Base-by-base conservation (phyloP, 2,888 invertebrate species). In the Tethea ocularis region DNA sequence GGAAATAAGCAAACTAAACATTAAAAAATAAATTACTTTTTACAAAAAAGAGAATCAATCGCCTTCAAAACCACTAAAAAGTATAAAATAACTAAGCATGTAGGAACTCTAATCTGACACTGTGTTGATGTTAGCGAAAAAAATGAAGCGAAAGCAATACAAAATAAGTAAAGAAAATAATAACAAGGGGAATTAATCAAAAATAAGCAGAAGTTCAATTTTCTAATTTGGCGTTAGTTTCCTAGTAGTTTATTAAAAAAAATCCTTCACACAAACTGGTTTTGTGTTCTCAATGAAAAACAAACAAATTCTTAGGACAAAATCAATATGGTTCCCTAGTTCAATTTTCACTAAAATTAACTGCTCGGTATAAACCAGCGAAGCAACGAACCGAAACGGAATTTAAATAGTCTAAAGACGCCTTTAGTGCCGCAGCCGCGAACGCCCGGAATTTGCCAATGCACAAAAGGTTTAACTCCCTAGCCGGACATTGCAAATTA, bases 331-430 rank as follows among this genome's bases (percentile, higher is more conserved):
- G 74, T 71, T 74, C 78, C 82, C 75, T 71, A 77, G 78, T 84
- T 85, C 86, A 92, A 91, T 90, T 93, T 89, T 84, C 83, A 78
- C 83, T 82, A 79, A 91, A 93, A 93, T 93, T 92, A 92, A 93
- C 92, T 87, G 90, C 87, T 68, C 83, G 82, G 92, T 87, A 93
- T 93, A 92, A 93, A 93, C 87, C 91, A 93, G 87, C 82, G 80
- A 87, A 82, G 93, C 93, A 93, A 93, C 93, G 93, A 93, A 91
- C 93, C 91, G 88, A 75, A 90, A 85, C 67, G 92, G 93, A 93
- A 93, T 93, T 91, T 91, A 91, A 92, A 91, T 93, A 91, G 93
- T 91, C 91, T 87, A 83, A 84, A 89, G 88, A 86, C 86, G 86
- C 84, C 84, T 91, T 86, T 86, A 84, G 81, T 76, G 79, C 75